Evolutionary conservation across 2,113 vertebrate species (phyloP).

Genomic region (Anolis sagrei): DNA sequence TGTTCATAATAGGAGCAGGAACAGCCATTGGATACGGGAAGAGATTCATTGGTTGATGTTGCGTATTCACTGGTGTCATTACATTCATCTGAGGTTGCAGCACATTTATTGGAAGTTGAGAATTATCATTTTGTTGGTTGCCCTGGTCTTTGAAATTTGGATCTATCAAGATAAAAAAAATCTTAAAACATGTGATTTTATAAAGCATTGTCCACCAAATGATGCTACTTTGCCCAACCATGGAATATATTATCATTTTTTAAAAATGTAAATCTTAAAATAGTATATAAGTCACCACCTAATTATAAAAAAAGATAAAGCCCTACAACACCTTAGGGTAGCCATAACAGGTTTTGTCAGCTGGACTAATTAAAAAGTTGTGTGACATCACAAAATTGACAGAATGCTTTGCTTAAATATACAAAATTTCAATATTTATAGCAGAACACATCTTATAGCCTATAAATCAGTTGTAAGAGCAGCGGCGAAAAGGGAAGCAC

Average conservation of each 20-base stretch:
- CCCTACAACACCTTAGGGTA: neutral
- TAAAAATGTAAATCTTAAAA: neutral
- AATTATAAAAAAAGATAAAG: neutral
- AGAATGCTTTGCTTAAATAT: neutral
- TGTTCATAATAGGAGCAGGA: slow-evolving; percentile 82
- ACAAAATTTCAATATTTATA: neutral
- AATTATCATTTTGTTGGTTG: slow-evolving; percentile 81
- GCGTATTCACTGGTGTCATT: slow-evolving; percentile 77
- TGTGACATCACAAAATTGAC: neutral
- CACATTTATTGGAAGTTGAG: slow-evolving; percentile 83
- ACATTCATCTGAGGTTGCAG: slow-evolving; percentile 84
- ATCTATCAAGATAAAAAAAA: slow-evolving; percentile 78
- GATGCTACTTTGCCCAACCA: neutral
- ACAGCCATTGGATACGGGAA: slow-evolving; percentile 82
- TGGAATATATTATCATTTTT: neutral
- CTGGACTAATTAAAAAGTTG: neutral
- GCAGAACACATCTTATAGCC: neutral
- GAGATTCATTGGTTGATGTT: slow-evolving; percentile 78
- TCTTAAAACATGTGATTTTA: slow-evolving; percentile 26
- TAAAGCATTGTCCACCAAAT: neutral
- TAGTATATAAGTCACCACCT: neutral
- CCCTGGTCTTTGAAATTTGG: slow-evolving; percentile 82
- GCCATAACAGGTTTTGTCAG: neutral
- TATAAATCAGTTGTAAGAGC: neutral
- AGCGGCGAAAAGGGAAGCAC: neutral